Evolutionary conservation across 92 coral and sea anemone species (phyloP).

Genomic region (Parazoanthus darwini): DNA sequence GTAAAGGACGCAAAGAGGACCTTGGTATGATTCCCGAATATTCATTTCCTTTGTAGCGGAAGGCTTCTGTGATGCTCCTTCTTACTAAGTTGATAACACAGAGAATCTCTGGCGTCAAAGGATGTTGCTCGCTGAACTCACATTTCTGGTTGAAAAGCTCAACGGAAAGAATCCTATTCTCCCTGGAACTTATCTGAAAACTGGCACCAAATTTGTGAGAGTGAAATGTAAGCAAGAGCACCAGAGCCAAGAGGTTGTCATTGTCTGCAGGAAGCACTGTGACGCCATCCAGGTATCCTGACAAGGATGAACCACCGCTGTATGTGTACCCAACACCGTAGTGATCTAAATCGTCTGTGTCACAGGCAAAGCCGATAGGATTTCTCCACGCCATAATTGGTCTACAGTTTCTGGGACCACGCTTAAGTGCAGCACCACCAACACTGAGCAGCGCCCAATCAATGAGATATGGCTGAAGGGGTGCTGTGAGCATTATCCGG

Average conservation of each 20-base stretch:
- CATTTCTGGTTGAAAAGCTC: conserved; percentile 24
- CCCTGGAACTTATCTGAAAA: conserved; percentile 10
- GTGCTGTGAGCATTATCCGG: not conserved
- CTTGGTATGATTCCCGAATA: conserved; percentile 31
- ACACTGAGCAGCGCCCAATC: conserved; percentile 31
- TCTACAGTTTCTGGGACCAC: not conserved
- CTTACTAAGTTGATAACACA: conserved; percentile 22
- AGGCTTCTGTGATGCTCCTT: conserved; percentile 7
- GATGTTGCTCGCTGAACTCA: conserved; percentile 11
- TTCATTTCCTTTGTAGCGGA: conserved; percentile 8
- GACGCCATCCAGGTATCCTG: conserved; percentile 30
- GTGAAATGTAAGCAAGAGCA: conserved; percentile 34
- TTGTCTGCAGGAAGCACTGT: conserved; percentile 31
- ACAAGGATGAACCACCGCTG: not conserved
- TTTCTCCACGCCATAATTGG: conserved; percentile 31
- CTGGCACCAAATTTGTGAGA: conserved; percentile 38
- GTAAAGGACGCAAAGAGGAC: conserved; percentile 13
- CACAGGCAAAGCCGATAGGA: conserved; percentile 44
- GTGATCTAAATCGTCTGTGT: conserved; percentile 6
- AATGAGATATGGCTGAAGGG: conserved; percentile 41
- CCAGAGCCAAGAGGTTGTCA: conserved; percentile 33
- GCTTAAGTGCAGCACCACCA: conserved; percentile 28
- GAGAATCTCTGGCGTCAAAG: conserved; percentile 22
- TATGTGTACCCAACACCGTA: conserved; percentile 19
- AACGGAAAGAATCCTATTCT: conserved; percentile 23